Conservation (phyloP, 2,888 invertebrate genomes). For the Salpingus planirostris region DNA sequence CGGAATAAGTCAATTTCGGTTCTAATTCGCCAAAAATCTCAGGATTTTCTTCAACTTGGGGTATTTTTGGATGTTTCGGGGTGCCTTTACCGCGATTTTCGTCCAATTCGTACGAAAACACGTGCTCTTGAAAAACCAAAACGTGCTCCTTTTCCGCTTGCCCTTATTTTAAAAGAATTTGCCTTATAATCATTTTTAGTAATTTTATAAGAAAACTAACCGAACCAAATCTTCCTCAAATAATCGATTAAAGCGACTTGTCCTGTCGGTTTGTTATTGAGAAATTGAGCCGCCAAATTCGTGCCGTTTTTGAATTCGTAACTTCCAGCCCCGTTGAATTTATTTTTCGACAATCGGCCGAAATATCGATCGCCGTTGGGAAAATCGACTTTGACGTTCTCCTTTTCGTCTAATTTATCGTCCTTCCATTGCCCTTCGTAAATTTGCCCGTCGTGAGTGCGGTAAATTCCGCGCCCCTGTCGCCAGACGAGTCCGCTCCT, state of each 20-base stretch:
- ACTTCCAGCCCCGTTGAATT: constrained; percentile 43
- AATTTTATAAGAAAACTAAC: no score
- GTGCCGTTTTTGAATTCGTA: constrained; percentile 48
- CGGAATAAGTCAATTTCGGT: constrained; percentile 11
- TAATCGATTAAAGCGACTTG: constrained; percentile 44
- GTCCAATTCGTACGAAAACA: constrained; percentile 27
- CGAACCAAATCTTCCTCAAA: constrained; percentile 48
- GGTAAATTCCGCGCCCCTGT: constrained; percentile 46
- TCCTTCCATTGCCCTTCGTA: constrained; percentile 50
- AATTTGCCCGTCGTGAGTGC: constrained; percentile 49
- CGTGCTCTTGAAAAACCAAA: constrained; percentile 29
- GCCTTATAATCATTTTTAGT: no score
- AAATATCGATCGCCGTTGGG: constrained; percentile 43
- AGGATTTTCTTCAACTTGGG: constrained; percentile 7
- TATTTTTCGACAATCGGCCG: constrained; percentile 44
- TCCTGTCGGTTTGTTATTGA: constrained; percentile 45
- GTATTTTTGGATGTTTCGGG: constrained; percentile 8
- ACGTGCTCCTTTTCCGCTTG: constrained; percentile 22
- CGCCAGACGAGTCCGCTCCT: constrained; percentile 42
- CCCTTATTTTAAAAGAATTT: no score
- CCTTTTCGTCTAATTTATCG: constrained; percentile 42
- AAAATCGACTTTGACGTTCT: constrained; percentile 39
- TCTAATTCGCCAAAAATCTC: constrained; percentile 8
- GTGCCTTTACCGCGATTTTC: constrained; percentile 25
- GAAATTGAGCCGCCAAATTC: constrained; percentile 43